Evolutionary conservation across 1,140 invertebrate genomes (phyloP), one percentile per base, ranked within the genome.

Genomic region (Trinorchestia longiramus): DNA sequence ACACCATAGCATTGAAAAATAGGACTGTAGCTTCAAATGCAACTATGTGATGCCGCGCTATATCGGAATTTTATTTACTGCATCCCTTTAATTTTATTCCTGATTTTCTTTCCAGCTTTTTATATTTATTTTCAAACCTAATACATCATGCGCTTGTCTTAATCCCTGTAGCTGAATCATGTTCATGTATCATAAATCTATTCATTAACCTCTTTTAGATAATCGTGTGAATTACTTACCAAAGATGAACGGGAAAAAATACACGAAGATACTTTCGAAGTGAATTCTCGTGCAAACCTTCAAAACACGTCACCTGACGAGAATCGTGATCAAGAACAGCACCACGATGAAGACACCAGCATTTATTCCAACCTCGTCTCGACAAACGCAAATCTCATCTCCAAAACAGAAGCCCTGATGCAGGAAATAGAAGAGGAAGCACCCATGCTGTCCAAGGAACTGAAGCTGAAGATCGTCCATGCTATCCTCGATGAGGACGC

Each of bases 401-500:
- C 92, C 92, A 94, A 94, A 47, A 94, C 92, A 3, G 92, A 94
- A 47, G 92, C 92, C 92, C 92, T 94, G 43, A 43, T 94, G 44
- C 92, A 94, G 44, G 90, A 96, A 45, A 96, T 57, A 36, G 95
- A 96, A 40, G 98, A 96, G 98, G 98, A 97, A 97, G 96, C 44
- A 23, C 97, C 88, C 53, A 53, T 53, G 87, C 57, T 94, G 41
- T 96, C 92, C 45, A 92, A 87, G 95, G 57, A 96, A 47, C 53
- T 96, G 36, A 96, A 96, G 87, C 45, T 45, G 23, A 96, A 96
- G 87, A 96, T 96, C 45, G 95, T 96, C 43, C 95, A 41, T 0
- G 95, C 95, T 23, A 96, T 96, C 40, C 43, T 96, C 15, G 92
- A 94, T 40, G 92, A 94, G 43, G 87, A 96, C 43, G 44, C 87